Evolutionary conservation across 2,888 invertebrate species (phyloP).

Genomic region (Tupiocoris notatus): DNA sequence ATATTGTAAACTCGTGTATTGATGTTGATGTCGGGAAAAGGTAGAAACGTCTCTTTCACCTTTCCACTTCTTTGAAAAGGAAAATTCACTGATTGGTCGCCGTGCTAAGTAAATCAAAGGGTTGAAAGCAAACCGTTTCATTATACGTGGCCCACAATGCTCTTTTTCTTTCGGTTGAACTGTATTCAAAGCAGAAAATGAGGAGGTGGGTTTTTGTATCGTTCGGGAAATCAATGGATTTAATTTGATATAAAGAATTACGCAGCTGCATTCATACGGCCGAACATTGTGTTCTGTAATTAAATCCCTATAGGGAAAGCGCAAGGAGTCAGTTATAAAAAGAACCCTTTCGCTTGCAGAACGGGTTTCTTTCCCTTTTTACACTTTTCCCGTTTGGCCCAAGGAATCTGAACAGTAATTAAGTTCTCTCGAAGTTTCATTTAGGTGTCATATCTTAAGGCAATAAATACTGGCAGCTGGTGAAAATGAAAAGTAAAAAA

Average conservation of each 20-base stretch:
- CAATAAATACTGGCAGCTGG: slow-evolving; percentile 49
- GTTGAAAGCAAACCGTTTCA: too few relatives aligned
- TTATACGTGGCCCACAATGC: too few relatives aligned
- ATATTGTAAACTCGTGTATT: too few relatives aligned
- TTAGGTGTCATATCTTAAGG: slow-evolving; percentile 50
- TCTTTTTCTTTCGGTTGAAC: too few relatives aligned
- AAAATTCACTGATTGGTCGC: too few relatives aligned
- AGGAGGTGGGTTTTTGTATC: too few relatives aligned
- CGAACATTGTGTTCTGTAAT: slow-evolving; percentile 48
- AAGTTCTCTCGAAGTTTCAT: slow-evolving; percentile 50
- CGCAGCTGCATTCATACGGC: slow-evolving; percentile 47
- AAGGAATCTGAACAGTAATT: slow-evolving; percentile 48
- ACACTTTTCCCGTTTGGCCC: slow-evolving; percentile 31
- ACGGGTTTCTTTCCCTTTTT: slow-evolving; percentile 44
- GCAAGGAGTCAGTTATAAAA: slow-evolving; percentile 44
- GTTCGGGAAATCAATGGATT: slow-evolving; percentile 48
- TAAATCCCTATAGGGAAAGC: slow-evolving; percentile 47
- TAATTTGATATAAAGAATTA: slow-evolving; percentile 49
- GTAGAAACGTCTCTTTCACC: too few relatives aligned
- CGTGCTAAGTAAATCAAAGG: too few relatives aligned
- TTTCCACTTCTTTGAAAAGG: too few relatives aligned
- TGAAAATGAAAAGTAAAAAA: slow-evolving; percentile 48
- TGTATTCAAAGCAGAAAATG: too few relatives aligned
- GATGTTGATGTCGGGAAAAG: too few relatives aligned
- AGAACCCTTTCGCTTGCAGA: slow-evolving; percentile 46